Evolutionary conservation across 2,797 vertebrate species (phyloP).

Genomic region (Holocentrus rufus): DNA sequence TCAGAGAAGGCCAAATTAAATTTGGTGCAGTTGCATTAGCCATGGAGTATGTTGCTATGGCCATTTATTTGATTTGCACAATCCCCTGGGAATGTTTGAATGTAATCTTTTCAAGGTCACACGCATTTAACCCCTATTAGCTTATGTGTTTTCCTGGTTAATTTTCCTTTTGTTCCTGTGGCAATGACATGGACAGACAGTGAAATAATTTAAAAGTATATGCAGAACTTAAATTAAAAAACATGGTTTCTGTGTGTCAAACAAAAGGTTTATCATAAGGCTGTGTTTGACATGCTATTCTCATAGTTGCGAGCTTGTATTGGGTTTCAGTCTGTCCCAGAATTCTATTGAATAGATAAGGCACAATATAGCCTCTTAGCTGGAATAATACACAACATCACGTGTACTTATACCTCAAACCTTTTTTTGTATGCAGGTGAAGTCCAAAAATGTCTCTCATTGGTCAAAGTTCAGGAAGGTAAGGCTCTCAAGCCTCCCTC

Average conservation of each 20-base stretch:
- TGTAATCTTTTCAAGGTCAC: constrained; percentile 58
- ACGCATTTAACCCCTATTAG: constrained; percentile 49
- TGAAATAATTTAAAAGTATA: constrained; percentile 33
- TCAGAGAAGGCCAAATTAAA: constrained; percentile 29
- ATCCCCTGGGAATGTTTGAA: constrained; percentile 38
- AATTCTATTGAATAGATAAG: constrained; percentile 50
- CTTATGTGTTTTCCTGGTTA: background rate
- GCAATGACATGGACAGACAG: constrained; percentile 14
- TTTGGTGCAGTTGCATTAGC: constrained; percentile 50
- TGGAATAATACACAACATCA: constrained; percentile 55
- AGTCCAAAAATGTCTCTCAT: constrained; percentile 52
- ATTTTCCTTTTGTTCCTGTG: constrained; percentile 17
- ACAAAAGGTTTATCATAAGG: constrained; percentile 15
- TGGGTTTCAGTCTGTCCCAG: constrained; percentile 28
- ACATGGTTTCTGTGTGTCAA: background rate
- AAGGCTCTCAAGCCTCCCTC: constrained; percentile 63
- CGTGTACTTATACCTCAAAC: constrained; percentile 34
- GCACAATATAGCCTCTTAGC: constrained; percentile 44
- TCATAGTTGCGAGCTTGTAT: constrained; percentile 7
- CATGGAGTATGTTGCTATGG: constrained; percentile 27
- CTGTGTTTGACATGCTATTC: background rate
- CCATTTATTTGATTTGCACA: constrained; percentile 39
- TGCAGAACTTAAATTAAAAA: constrained; percentile 14
- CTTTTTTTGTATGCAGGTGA: constrained; percentile 65
- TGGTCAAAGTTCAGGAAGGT: constrained; percentile 74